phyloP scores from a whole-genome alignment of 2,113 vertebrate genomes.

The Hippocampus guttulatus region DNA sequence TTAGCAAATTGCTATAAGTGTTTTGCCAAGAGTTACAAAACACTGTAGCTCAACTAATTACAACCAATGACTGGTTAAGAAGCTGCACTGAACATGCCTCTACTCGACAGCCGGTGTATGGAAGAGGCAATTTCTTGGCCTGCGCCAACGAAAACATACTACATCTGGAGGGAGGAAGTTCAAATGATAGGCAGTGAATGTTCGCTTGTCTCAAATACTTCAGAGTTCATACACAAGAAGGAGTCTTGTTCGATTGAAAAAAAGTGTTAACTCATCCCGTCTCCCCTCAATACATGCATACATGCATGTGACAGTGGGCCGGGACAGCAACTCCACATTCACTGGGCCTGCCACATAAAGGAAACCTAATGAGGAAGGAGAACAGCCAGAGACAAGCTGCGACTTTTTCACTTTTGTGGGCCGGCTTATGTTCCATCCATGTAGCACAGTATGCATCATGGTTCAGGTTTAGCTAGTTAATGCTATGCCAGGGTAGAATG shows the following conservation, averaged over 20 bases:
- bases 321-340: constrained; percentile 37
- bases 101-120: constrained; percentile 16
- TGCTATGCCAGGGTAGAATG: constrained; percentile 19
- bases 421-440: constrained; percentile 42
- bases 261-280: constrained; percentile 33
- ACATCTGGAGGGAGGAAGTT: constrained; percentile 57
- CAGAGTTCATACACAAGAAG: constrained; percentile 48
- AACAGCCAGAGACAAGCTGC: constrained; percentile 24
- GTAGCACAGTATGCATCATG: constrained; percentile 20
- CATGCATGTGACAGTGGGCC: constrained; percentile 1
- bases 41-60: constrained; percentile 9
- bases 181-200: neutral
- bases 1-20: neutral
- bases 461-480: constrained; percentile 21
- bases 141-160: constrained; percentile 60
- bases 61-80: constrained; percentile 2
- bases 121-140: constrained; percentile 2
- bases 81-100: constrained; percentile 4
- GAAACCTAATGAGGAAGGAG: constrained; percentile 37
- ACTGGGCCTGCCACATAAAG: constrained; percentile 25
- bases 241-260: constrained; percentile 29
- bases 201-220: constrained; percentile 42
- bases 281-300: constrained; percentile 14
- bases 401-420: constrained; percentile 39
- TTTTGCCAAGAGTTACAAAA: constrained; percentile 7